Conservation (phyloP, 2,113 vertebrate species). For the Tautogolabrus adspersus region DNA sequence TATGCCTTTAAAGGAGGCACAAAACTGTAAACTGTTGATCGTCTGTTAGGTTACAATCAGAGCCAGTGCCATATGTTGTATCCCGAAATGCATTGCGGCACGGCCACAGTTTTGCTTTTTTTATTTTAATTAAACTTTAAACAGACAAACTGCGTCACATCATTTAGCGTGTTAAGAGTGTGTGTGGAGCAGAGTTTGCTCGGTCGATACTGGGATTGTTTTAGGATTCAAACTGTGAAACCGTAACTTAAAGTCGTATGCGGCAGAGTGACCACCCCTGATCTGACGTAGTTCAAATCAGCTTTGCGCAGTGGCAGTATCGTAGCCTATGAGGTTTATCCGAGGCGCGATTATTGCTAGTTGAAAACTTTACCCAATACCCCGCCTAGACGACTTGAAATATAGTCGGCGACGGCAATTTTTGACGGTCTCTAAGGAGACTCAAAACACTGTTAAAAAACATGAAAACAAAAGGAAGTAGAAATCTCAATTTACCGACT, state of each 20-base stretch:
- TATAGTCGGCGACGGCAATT: conserved; percentile 19
- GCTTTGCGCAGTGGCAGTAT: conserved; percentile 57
- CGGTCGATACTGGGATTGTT: rapidly evolving
- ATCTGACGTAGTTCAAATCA: background rate
- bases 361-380: conserved; percentile 75
- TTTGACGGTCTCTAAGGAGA: conserved; percentile 28
- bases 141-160: rapidly evolving
- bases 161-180: too few relatives aligned
- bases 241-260: background rate
- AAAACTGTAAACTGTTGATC: too few relatives aligned
- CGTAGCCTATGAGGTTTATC: conserved; percentile 62
- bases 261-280: rapidly evolving
- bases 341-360: conserved; percentile 69
- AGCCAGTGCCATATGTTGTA: too few relatives aligned
- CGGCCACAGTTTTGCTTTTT: background rate
- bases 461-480: too few relatives aligned
- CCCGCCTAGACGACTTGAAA: conserved; percentile 60
- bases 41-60: too few relatives aligned
- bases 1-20: too few relatives aligned
- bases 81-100: conserved; percentile 57
- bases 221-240: rapidly evolving
- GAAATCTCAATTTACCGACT: too few relatives aligned
- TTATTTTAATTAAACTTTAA: background rate
- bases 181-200: too few relatives aligned
- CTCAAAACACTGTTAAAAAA: background rate